Percentiles rank a stretch among this genome's conserved stretches.
Conservation (phyloP, 30 jellyfish, hydroid and myxozoan genomes). For the Turritopsis rubra region DNA sequence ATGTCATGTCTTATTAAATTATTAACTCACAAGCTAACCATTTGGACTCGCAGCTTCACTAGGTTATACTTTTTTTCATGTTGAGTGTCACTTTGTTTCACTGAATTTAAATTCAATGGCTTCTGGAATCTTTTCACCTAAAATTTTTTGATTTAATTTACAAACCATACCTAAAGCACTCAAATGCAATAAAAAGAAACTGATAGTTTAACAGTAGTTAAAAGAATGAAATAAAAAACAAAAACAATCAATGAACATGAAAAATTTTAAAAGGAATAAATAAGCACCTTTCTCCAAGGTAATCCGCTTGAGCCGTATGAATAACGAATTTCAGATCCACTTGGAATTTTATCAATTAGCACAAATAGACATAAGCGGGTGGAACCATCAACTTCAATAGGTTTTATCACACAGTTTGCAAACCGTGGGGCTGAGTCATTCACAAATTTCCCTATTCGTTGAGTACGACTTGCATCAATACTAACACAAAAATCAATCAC, state of each 20-base stretch:
- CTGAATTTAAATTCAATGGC: background rate
- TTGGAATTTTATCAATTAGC: background rate
- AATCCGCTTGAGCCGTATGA: slow-evolving; percentile 7
- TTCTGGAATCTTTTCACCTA: background rate
- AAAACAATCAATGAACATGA: background rate
- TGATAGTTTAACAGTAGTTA: background rate
- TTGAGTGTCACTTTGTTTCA: background rate
- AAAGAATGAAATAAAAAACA: background rate
- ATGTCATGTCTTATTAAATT: background rate
- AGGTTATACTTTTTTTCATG: background rate
- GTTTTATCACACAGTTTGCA: slow-evolving; percentile 2
- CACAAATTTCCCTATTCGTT: background rate
- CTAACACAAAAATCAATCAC: background rate
- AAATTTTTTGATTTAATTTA: too few relatives aligned
- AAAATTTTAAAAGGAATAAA: background rate
- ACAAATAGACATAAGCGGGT: background rate
- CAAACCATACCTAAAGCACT: background rate
- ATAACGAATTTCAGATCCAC: background rate
- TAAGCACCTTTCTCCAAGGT: slow-evolving; percentile 19
- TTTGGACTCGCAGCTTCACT: background rate
- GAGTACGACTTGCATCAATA: background rate
- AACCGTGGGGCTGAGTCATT: slow-evolving; percentile 9
- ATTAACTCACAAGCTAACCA: background rate
- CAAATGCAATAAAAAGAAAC: background rate
- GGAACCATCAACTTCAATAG: background rate